Evolutionary conservation across 2,113 vertebrate species (phyloP).

Genomic region (Campylomormyrus tamandua): DNA sequence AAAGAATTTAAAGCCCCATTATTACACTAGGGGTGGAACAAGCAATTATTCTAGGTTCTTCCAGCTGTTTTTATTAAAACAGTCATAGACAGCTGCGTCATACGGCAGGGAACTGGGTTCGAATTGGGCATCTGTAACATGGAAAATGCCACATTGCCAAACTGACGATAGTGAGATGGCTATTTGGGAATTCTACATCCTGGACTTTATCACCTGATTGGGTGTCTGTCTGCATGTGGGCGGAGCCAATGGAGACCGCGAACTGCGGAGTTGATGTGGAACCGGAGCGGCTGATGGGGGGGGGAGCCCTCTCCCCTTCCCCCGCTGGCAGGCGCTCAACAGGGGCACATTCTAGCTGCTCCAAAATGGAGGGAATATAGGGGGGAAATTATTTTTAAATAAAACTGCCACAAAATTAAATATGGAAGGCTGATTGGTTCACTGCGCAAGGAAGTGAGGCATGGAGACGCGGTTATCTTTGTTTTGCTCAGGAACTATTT

Average conservation of each 20-base stretch:
- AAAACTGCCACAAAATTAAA: background rate
- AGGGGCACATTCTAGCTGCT: background rate
- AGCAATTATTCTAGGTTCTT: background rate
- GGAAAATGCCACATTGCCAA: background rate
- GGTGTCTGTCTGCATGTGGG: background rate
- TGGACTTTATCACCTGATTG: background rate
- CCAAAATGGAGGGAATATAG: background rate
- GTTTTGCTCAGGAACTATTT: conserved; percentile 41
- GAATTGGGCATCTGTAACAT: background rate
- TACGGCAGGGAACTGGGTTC: background rate
- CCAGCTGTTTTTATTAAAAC: background rate
- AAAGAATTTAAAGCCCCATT: background rate
- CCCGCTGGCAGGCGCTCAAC: background rate
- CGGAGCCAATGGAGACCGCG: background rate
- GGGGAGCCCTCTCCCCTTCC: background rate
- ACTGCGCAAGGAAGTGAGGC: conserved; percentile 46
- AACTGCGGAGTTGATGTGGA: background rate
- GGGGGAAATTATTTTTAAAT: background rate
- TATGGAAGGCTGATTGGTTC: conserved; percentile 36
- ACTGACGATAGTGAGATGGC: background rate
- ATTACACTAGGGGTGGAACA: background rate
- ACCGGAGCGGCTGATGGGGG: background rate
- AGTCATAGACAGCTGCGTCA: background rate
- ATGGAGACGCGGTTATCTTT: conserved; percentile 61
- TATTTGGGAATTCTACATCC: background rate